These are phyloP conservation scores for Nebria salina DNA, from an alignment of 2,888 invertebrate genomes.

Conservation along the genomic window DNA sequence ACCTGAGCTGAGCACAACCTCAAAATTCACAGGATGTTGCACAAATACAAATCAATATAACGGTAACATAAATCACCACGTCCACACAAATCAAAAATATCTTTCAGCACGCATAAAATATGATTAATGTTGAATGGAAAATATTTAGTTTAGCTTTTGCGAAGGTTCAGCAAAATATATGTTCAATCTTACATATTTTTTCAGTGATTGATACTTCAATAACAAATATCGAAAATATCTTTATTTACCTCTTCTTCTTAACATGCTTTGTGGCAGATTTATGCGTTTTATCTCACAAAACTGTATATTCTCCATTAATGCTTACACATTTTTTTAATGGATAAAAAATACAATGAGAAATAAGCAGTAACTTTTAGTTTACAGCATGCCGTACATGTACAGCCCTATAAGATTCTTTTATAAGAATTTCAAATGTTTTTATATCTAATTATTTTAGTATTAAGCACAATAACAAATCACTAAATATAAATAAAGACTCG, in stretches of 20 bases:
- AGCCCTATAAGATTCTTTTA: too few relatives aligned
- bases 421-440: too few relatives aligned
- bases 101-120: slow-evolving; percentile 40
- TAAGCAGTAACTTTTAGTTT: too few relatives aligned
- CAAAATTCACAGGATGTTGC: slow-evolving; percentile 1
- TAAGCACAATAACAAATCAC: too few relatives aligned
- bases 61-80: slow-evolving; percentile 33
- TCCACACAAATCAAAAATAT: slow-evolving; percentile 39
- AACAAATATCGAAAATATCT: background rate
- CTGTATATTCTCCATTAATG: background rate
- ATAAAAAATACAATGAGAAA: too few relatives aligned
- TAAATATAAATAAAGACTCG: too few relatives aligned
- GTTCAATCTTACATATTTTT: background rate
- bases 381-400: too few relatives aligned
- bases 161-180: background rate
- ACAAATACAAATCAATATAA: slow-evolving; percentile 41
- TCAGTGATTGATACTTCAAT: background rate
- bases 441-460: too few relatives aligned
- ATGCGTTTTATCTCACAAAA: background rate
- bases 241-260: background rate
- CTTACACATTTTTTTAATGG: background rate
- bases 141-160: slow-evolving; percentile 3
- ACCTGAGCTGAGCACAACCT: background rate
- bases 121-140: slow-evolving; percentile 37
- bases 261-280: background rate